Evolutionary conservation across 2,797 vertebrate genomes (phyloP).

Genomic region (Oceanodroma leucorhoa): DNA sequence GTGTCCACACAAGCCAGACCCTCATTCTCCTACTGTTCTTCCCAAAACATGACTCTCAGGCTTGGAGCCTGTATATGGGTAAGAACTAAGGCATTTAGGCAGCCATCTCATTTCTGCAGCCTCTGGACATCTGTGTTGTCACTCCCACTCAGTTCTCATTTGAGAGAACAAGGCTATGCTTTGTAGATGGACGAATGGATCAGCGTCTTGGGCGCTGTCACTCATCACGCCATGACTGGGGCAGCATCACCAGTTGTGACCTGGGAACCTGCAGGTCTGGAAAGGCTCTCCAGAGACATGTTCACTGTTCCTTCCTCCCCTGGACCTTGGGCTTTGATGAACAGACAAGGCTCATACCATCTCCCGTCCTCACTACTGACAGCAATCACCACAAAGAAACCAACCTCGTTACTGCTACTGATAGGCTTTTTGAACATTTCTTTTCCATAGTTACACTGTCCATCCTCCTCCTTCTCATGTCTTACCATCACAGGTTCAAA

Average conservation of each 20-base stretch:
- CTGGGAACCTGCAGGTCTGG: background rate
- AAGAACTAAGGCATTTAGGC: background rate
- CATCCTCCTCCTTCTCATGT: background rate
- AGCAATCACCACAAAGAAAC: background rate
- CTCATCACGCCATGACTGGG: accelerated
- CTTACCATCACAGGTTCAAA: background rate
- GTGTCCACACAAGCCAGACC: background rate
- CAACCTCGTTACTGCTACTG: background rate
- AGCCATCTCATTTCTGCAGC: background rate
- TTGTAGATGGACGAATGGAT: background rate
- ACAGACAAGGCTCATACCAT: background rate
- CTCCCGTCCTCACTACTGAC: background rate
- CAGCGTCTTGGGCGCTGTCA: background rate
- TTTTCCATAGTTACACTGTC: background rate
- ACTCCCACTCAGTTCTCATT: background rate
- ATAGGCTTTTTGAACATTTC: background rate
- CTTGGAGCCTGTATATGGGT: background rate
- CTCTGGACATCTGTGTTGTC: background rate
- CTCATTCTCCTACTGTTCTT: background rate
- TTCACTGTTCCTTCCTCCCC: background rate
- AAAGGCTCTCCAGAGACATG: background rate
- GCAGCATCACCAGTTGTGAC: background rate
- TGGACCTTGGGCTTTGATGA: background rate
- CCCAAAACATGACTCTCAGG: background rate
- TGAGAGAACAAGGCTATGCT: background rate